Base-by-base conservation (phyloP, 2,113 vertebrate species). In the Corynorhinus townsendii region DNA sequence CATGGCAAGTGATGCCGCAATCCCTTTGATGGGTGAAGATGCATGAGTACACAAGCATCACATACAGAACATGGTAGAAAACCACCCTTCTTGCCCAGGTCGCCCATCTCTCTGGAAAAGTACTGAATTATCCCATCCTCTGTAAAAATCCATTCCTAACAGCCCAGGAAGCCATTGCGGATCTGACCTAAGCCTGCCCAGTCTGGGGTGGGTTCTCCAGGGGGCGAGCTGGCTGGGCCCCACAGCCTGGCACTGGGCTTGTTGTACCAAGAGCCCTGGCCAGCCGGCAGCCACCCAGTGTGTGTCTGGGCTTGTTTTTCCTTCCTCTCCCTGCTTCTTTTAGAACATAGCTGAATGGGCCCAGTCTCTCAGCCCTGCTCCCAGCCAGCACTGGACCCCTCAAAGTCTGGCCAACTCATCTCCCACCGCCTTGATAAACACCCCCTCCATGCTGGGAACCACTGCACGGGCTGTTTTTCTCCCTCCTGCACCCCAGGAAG, bases 211-310 rank as follows among this genome's bases (percentile, higher is more conserved):
- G 95, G 94, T 84, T 96, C 81, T 66, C 83, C 11, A 52, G 87
- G 71, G 92, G 95, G 47, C 35, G 72, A 96, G 77, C 77, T 93
- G 94, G 90, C 85, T 52, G 89, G 80, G 90, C 75, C 83, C 90
- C 56, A 89, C 72, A 1, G 49, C 73, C 79, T 96, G 96, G 96
- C 96, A 93, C 91, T 6, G 22, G 90, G 90, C 90, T 97, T 95
- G n/a, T 84, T 94, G 96, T 96, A 83, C 76, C 97, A 95, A 95
- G 96, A 89, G 93, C 85, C 68, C 75, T 6, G 81, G 94, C 95
- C 92, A 97, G 97, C 97, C 97, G 95, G 98, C 97, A 98, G 95
- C 98, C 97, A 98, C 98, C 97, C 97, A 98, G 95, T 93, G 91
- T 97, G 96, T 95, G 72, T 0, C 89, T 97, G 93, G 94, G 93